These are phyloP conservation scores for Eupelmus urozonus DNA, from an alignment of 2,888 invertebrate species.

Conservation along the genomic window DNA sequence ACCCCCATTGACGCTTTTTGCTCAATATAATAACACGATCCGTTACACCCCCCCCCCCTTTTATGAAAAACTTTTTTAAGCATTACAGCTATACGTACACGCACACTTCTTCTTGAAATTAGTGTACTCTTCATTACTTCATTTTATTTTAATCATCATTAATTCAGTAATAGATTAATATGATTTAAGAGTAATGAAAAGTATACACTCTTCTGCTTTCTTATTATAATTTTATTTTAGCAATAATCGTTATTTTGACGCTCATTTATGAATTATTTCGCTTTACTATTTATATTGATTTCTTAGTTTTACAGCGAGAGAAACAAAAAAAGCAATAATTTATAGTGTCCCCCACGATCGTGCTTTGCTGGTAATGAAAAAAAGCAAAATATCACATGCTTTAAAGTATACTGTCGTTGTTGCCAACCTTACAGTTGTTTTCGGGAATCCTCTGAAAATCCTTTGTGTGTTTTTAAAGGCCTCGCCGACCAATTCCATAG, in stretches of 20 bases:
- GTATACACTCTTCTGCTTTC: not conserved
- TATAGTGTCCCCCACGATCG: conserved; percentile 37
- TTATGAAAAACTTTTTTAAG: not conserved
- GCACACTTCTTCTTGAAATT: not conserved
- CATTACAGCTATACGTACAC: not conserved
- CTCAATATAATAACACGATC: not conserved
- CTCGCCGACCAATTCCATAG: conserved; percentile 79
- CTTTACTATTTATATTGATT: conserved; percentile 40
- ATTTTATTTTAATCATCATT: not conserved
- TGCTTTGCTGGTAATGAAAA: conserved; percentile 55
- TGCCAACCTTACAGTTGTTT: not conserved
- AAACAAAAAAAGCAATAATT: conserved; percentile 39
- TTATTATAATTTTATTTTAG: conserved; percentile 23
- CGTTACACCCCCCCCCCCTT: not conserved
- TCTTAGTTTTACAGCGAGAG: conserved; percentile 50
- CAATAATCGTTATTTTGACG: not conserved
- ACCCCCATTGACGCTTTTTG: conserved; percentile 56
- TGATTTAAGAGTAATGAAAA: conserved; percentile 1
- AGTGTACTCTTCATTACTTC: conserved; percentile 1
- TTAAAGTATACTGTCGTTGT: conserved; percentile 22
- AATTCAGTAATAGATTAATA: too few relatives aligned
- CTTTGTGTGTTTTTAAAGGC: conserved; percentile 68
- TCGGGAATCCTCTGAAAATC: conserved; percentile 20
- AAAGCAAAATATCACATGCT: conserved; percentile 12
- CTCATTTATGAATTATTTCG: conserved; percentile 34